Base-by-base conservation (phyloP, 2,797 vertebrate species). In the Lithobates sylvaticus region DNA sequence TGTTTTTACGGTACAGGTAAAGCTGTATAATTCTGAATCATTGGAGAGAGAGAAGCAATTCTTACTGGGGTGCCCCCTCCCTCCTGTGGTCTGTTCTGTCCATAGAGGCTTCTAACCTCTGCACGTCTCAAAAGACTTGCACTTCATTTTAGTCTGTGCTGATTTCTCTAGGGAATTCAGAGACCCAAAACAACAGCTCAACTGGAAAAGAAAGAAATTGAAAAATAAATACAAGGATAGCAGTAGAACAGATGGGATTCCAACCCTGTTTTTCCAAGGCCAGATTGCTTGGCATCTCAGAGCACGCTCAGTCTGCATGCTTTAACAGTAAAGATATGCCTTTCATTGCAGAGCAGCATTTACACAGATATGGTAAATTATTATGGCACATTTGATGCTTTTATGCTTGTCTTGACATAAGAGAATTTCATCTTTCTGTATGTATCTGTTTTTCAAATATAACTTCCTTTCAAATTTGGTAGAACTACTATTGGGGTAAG, bases 131-230 rank as follows among this genome's bases (percentile, higher is more conserved):
- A 32, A 18, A 74, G 68, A 80, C 77, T 73, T 67, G 26, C 39
- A 77, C 82, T 76, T 77, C 44, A 85, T 74, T 76, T 85, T 68
- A 21, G 83, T 67, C 58, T 68, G 42, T 73, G 67, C 68, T 64
- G n/a, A 78, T 84, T 78, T 73, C 84, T 85, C 84, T 47, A n/a
- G 84, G 70, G 84, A 80, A 85, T 74, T 70, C 77, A 85, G 27
- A 75, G 77, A 75, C 77, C 84, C 76, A 85, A 79, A 85, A 79
- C 76, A 78, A 27, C 84, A 80, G 70, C 84, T 85, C 70, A 73
- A 85, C 58, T 81, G 84, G 84, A 85, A 85, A 85, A 39, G 61
- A 85, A 85, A 64, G 61, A 85, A 69, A 85, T 80, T 80, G 77
- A 72, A 80, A 80, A 80, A 80, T 68, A 85, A 85, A 75, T 80